Evolutionary conservation across 2,113 vertebrate species (phyloP).

Genomic region (pig (Sus scrofa)): T2T-Sscrofa CM000818.6:38309001-38309500

Average conservation of each 20-base stretch:
- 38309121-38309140: neutral
- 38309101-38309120: neutral
- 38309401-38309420: neutral
- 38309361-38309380: neutral
- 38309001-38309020: neutral
- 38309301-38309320: slow-evolving; percentile 18
- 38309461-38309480: neutral
- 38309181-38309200: neutral
- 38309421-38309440: neutral
- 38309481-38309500: no score
- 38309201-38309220: neutral
- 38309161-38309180: neutral
- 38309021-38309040: neutral
- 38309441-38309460: neutral
- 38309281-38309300: neutral
- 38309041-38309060: neutral
- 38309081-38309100: neutral
- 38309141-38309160: no score
- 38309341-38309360: neutral
- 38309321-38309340: neutral
- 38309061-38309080: neutral
- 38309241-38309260: neutral
- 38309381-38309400: neutral
- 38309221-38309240: neutral
- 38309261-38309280: neutral